These are phyloP conservation scores for Tyto alba DNA, from an alignment of 2,113 vertebrate species.

Conservation along the genomic window DNA sequence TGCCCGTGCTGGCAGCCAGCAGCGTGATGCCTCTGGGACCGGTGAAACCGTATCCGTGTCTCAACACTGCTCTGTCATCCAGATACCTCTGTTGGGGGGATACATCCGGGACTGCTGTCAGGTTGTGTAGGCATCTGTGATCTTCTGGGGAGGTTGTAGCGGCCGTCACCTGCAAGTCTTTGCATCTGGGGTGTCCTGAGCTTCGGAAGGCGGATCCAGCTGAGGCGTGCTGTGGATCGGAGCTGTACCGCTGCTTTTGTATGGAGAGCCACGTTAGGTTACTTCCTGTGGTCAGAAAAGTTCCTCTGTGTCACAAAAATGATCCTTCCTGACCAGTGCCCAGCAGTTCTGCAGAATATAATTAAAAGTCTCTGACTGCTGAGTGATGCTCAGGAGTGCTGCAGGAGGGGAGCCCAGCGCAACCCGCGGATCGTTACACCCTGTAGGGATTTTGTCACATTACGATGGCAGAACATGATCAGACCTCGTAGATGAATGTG, in stretches of 20 bases:
- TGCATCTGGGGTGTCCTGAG: neutral
- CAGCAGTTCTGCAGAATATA: neutral
- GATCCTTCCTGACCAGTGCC: neutral
- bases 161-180: neutral
- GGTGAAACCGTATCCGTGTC: neutral
- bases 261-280: fast-evolving
- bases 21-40: neutral
- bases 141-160: neutral
- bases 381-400: neutral
- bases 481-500: neutral
- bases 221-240: neutral
- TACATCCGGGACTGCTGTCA: neutral
- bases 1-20: neutral
- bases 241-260: neutral
- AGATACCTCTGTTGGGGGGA: neutral
- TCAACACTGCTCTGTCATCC: neutral
- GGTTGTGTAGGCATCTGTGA: neutral
- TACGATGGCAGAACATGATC: fast-evolving
- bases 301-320: neutral
- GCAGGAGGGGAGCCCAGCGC: neutral
- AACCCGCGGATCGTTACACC: neutral
- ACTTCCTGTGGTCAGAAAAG: neutral
- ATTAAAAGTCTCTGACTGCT: neutral
- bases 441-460: fast-evolving
- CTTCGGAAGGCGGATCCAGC: neutral